Percentiles rank a stretch among this genome's conserved stretches.
These are phyloP conservation scores for Lerema accius DNA, from an alignment of 1,140 invertebrate species.

Conservation along the genomic window DNA sequence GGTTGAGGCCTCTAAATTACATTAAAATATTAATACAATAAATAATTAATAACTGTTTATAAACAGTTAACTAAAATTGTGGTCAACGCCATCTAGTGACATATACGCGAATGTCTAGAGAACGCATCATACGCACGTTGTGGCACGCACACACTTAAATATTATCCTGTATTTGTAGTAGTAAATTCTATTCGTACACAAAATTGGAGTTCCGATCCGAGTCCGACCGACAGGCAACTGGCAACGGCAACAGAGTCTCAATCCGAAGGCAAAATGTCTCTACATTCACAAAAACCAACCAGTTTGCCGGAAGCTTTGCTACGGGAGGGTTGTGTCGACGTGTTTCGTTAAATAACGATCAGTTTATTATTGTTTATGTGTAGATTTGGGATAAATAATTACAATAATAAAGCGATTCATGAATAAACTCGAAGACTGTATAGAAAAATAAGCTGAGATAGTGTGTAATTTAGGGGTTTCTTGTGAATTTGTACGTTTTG, in stretches of 20 bases:
- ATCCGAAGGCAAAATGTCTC: constrained; percentile 8
- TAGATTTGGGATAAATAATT: constrained; percentile 44
- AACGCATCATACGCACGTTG: not conserved
- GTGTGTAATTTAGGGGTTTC: constrained; percentile 46
- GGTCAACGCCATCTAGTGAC: not conserved
- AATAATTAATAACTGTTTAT: too few relatives aligned
- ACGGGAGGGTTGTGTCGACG: constrained; percentile 49
- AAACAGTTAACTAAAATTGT: too few relatives aligned
- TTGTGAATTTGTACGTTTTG: constrained; percentile 71
- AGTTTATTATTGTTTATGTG: constrained; percentile 74
- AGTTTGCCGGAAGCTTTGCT: constrained; percentile 60
- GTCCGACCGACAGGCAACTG: constrained; percentile 16
- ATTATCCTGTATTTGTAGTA: not conserved
- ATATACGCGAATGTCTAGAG: not conserved
- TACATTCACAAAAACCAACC: constrained; percentile 40
- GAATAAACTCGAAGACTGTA: constrained; percentile 53
- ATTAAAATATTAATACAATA: too few relatives aligned
- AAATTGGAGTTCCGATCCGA: not conserved
- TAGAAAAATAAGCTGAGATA: constrained; percentile 32
- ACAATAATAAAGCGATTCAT: constrained; percentile 44
- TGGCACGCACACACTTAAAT: not conserved
- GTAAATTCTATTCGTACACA: not conserved
- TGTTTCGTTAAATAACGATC: constrained; percentile 55
- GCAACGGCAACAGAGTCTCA: constrained; percentile 25
- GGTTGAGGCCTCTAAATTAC: too few relatives aligned